Evolutionary conservation across 1,140 invertebrate genomes (phyloP).

Genomic region (Halesus radiatus): DNA sequence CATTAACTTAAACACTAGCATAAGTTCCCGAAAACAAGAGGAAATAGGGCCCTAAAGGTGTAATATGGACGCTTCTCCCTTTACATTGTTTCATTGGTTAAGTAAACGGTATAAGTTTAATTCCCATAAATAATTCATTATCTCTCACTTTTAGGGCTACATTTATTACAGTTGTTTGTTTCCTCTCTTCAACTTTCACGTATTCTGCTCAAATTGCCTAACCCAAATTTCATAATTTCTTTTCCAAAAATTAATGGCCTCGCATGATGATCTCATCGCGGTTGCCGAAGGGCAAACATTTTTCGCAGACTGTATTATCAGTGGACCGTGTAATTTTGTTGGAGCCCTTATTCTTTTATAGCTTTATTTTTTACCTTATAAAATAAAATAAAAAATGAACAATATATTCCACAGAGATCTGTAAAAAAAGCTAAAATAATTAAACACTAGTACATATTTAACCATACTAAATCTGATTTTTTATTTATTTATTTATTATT

Average conservation of each 20-base stretch:
- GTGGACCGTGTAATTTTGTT: conserved; percentile 16
- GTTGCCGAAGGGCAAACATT: conserved; percentile 32
- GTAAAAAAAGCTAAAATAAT: too few relatives aligned
- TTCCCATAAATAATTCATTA: too few relatives aligned
- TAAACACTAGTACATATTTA: too few relatives aligned
- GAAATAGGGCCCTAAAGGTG: neutral
- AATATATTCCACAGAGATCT: neutral
- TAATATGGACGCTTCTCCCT: neutral
- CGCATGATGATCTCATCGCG: conserved; percentile 24
- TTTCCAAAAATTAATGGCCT: neutral
- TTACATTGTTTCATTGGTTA: too few relatives aligned
- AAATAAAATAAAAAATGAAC: neutral
- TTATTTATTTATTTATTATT: too few relatives aligned
- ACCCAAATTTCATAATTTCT: conserved; percentile 32
- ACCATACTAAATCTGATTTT: too few relatives aligned
- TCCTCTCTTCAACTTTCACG: neutral
- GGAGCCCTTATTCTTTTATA: neutral
- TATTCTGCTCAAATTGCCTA: neutral
- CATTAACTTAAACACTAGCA: neutral
- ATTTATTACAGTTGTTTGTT: neutral
- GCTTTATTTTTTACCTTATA: neutral
- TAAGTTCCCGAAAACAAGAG: neutral
- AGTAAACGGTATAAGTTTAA: too few relatives aligned
- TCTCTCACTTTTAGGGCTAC: too few relatives aligned
- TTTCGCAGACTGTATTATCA: conserved; percentile 30